Evolutionary conservation across 2,888 invertebrate genomes (phyloP), one percentile per base, ranked within the genome.

Genomic region (Micoletzkya japonica): DNA sequence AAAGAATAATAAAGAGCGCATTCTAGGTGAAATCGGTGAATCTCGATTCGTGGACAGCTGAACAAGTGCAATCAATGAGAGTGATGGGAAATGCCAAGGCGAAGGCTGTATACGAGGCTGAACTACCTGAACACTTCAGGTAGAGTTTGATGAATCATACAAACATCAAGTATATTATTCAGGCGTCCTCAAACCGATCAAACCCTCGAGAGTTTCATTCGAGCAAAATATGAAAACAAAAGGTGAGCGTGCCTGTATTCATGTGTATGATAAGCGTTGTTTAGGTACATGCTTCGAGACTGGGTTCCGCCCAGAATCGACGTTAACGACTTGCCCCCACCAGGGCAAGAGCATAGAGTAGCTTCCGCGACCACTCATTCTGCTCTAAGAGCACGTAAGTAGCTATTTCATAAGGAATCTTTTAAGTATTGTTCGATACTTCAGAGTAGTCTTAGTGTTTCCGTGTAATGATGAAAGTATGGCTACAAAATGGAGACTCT

Each of bases 171-270:
- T 24, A 54, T 20, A 10, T 24, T 54, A 52, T 64, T 17, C 64
- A 74, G 96, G 49, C 90, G 98, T 76, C 97, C 98, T 2, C 96
- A 95, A 87, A 93, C 91, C 74, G 95, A 95, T 87, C 91, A 93
- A 66, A 83, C 93, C 20, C 89, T 99, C 57, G 98, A 98, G 86
- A 91, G 92, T 69, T 99, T 98, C 87, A 94, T 98, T 81, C 90
- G 97, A 76, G 93, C 95, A 74, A 98, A 98, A 88, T 99, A 99
- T 87, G 98, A 99, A 87, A 93, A 94, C 86, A 97, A 95, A 88
- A 95, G 96, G 87, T 98, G 95, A 28, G 58, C 4, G 24, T 14
- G 34, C 28, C 32, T 17, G 28, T 61, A 20, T 4, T 24, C n/a
- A 6, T 37, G 34, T 39, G 7, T 39, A 39, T 39, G 39, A 39